Percentiles rank a stretch among this genome's conserved stretches.
Conservation (phyloP, 1,140 invertebrate genomes). For the Magallana angulata region DNA sequence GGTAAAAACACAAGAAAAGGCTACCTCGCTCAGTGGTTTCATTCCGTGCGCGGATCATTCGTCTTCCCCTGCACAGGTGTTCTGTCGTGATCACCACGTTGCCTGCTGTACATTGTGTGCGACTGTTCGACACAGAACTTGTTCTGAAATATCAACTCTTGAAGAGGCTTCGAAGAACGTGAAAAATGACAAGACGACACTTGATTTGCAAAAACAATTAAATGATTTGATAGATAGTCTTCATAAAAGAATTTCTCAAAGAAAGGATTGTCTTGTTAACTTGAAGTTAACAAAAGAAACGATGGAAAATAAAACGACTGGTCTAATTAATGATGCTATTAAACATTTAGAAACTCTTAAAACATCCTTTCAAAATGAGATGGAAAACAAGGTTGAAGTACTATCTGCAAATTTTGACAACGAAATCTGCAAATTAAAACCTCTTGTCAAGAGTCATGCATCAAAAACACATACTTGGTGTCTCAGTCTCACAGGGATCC, state of each 20-base stretch:
- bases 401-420: not conserved
- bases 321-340: not conserved
- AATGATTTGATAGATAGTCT: not conserved
- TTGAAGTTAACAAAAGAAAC: not conserved
- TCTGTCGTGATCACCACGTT: not conserved
- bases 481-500: not conserved
- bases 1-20: not conserved
- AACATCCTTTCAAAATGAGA: not conserved
- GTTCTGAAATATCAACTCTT: not conserved
- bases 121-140: not conserved
- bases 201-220: not conserved
- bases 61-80: not conserved
- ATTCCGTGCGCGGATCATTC: not conserved
- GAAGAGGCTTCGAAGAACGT: not conserved
- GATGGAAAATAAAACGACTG: not conserved
- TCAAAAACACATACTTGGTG: not conserved
- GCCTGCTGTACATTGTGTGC: not conserved
- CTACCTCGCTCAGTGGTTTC: not conserved
- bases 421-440: not conserved
- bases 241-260: not conserved
- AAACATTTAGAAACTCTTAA: not conserved
- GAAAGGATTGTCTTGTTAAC: not conserved
- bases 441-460: not conserved
- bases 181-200: not conserved
- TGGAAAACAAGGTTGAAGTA: not conserved